phyloP scores from a whole-genome alignment of 2,888 invertebrate genomes.

The Ennomos erosarius region DNA sequence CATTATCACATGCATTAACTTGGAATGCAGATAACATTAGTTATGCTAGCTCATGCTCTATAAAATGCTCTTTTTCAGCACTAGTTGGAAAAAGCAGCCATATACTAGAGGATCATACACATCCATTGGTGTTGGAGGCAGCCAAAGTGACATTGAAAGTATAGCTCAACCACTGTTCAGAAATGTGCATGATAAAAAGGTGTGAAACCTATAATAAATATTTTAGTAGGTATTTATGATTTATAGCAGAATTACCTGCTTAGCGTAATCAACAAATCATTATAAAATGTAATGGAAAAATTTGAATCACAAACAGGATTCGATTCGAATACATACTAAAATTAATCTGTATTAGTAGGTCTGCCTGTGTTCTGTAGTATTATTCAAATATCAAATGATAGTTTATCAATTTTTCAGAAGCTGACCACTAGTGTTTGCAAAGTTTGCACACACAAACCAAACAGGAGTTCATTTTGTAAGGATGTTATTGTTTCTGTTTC shows the following conservation, averaged over 20 bases:
- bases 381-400: no score
- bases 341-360: constrained; percentile 6
- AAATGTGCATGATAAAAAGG: constrained; percentile 89
- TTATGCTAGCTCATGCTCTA: background rate
- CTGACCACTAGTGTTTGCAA: no score
- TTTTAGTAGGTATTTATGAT: background rate
- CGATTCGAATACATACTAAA: background rate
- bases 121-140: constrained; percentile 94
- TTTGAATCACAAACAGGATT: no score
- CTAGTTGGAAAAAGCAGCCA: constrained; percentile 94
- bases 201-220: constrained; percentile 49
- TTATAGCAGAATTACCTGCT: no score
- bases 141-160: constrained; percentile 94
- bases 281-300: no score
- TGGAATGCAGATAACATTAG: no score
- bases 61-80: constrained; percentile 81
- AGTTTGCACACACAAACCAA: no score
- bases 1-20: no score
- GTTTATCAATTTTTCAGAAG: no score
- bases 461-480: no score
- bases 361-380: no score
- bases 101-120: constrained; percentile 96
- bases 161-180: constrained; percentile 93
- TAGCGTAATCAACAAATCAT: no score
- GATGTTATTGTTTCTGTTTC: constrained; percentile 47